Base-by-base conservation (phyloP, 37 sponge, comb jelly and placozoan genomes). In the Mnemiopsis leidyi region DNA sequence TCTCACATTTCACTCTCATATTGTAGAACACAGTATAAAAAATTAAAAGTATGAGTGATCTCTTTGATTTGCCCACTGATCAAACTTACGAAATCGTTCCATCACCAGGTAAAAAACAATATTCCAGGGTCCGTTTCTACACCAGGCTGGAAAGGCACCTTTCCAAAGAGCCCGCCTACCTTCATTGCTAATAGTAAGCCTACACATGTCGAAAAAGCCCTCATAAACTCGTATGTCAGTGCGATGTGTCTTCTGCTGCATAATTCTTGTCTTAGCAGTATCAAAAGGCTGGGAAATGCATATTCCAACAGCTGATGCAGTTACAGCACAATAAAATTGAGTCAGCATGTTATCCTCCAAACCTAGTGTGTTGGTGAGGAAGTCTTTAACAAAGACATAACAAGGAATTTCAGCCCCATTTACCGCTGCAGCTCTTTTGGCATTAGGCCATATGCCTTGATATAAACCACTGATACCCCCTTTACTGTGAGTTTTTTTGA, bases 391-490 rank as follows among this genome's bases (percentile, higher is more conserved):
- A 25, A 85, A 85, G 24, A 40, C 61, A 40, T 85, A 85, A 40
- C 36, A 32, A 38, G 90, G 90, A 3, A 85, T 85, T 40, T 85
- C 90, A 85, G 25, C 90, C 23, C 90, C 90, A 85, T 85, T 85
- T 1, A 85, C 90, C 32, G 39, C 90, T 38, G 90, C 90, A 39
- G 90, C 90, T 39, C 90, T 85, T 26, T 85, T 85, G 25, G 90
- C 90, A 85, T 85, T 85, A 3, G 90, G 90, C 90, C 90, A 85
- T 25, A 28, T 85, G 0, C 90, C 90, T 40, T 85, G 90, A 21
- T 85, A 85, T 3, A 85, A 26, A 23, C 90, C 48, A 38, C 61
- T 38, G 28, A 85, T 29, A 13, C 90, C 90, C 38, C 61, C 90
- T 25, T 40, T 38, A 85, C 39, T 38, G 48, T 85, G 39, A 85